phyloP scores from a whole-genome alignment of 1,140 invertebrate species.

The Drosophila ananassae region DNA sequence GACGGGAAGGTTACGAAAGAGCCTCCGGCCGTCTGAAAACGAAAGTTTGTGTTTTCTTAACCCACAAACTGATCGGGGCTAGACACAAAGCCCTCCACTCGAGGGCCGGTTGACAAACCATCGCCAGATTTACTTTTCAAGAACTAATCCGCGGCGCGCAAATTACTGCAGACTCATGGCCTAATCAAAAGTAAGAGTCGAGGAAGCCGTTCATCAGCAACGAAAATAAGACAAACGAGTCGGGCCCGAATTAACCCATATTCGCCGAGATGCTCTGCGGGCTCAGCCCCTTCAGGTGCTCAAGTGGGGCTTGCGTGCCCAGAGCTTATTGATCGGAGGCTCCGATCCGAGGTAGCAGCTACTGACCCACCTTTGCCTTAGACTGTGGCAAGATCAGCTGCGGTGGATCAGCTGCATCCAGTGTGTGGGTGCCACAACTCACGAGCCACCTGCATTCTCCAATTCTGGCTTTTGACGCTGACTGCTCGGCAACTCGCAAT shows the following conservation, averaged over 20 bases:
- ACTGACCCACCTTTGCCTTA: slow-evolving; percentile 63
- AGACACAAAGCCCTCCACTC: slow-evolving; percentile 14
- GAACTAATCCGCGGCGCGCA: slow-evolving; percentile 68
- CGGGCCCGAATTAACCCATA: slow-evolving; percentile 68
- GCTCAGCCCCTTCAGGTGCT: slow-evolving; percentile 16
- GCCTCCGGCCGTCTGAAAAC: slow-evolving; percentile 48
- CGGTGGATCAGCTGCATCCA: slow-evolving; percentile 48
- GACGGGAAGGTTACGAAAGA: slow-evolving; percentile 48
- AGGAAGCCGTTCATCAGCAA: slow-evolving; percentile 78
- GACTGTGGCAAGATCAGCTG: slow-evolving; percentile 47
- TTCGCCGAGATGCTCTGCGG: slow-evolving; percentile 35
- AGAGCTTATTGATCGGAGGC: slow-evolving; percentile 67
- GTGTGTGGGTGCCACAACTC: slow-evolving; percentile 62
- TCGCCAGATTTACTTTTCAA: slow-evolving; percentile 78
- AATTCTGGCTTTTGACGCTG: slow-evolving; percentile 23
- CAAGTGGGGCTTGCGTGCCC: slow-evolving; percentile 34
- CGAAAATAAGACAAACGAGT: slow-evolving; percentile 59
- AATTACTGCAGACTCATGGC: slow-evolving; percentile 64
- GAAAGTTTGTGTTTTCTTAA: slow-evolving; percentile 70
- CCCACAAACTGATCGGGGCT: slow-evolving; percentile 47
- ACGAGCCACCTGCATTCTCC: slow-evolving; percentile 64
- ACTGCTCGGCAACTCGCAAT: slow-evolving; percentile 36
- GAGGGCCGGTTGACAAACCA: slow-evolving; percentile 67
- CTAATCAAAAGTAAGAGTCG: slow-evolving; percentile 82
- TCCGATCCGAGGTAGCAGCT: slow-evolving; percentile 59